These are phyloP conservation scores for Sander vitreus DNA, from an alignment of 2,113 vertebrate species.

Conservation along the genomic window DNA sequence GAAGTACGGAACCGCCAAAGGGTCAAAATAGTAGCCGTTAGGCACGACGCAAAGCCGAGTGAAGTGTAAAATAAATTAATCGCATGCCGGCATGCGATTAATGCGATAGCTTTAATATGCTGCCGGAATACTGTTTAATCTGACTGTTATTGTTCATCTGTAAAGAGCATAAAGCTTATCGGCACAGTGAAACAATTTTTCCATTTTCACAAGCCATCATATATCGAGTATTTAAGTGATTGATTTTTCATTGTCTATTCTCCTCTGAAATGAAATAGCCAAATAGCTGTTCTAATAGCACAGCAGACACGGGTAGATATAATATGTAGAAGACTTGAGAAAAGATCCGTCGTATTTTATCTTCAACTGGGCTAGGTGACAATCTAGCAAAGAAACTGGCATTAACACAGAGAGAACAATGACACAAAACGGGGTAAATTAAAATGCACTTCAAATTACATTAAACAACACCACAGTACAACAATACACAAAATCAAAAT, in stretches of 20 bases:
- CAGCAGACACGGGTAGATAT: not conserved
- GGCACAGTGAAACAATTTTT: not conserved
- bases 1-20: too few relatives aligned
- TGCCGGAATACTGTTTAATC: slow-evolving; percentile 10
- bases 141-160: slow-evolving; percentile 1
- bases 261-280: slow-evolving; percentile 3
- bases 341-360: slow-evolving; percentile 1
- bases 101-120: slow-evolving; percentile 3
- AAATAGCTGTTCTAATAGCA: slow-evolving; percentile 7
- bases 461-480: not conserved
- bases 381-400: not conserved
- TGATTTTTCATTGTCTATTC: slow-evolving; percentile 30
- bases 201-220: slow-evolving; percentile 20
- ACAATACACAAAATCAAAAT: not conserved
- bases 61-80: too few relatives aligned
- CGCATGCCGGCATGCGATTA: too few relatives aligned
- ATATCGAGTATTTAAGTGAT: slow-evolving; percentile 5
- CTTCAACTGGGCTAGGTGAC: not conserved
- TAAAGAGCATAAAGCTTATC: slow-evolving; percentile 3
- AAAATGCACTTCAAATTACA: not conserved
- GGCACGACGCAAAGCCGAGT: too few relatives aligned
- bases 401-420: not conserved
- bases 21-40: too few relatives aligned
- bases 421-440: not conserved
- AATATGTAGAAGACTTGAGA: not conserved